Evolutionary conservation across 2,113 vertebrate genomes (phyloP), one percentile per base, ranked within the genome.

Genomic region (Brienomyrus longianalis): DNA sequence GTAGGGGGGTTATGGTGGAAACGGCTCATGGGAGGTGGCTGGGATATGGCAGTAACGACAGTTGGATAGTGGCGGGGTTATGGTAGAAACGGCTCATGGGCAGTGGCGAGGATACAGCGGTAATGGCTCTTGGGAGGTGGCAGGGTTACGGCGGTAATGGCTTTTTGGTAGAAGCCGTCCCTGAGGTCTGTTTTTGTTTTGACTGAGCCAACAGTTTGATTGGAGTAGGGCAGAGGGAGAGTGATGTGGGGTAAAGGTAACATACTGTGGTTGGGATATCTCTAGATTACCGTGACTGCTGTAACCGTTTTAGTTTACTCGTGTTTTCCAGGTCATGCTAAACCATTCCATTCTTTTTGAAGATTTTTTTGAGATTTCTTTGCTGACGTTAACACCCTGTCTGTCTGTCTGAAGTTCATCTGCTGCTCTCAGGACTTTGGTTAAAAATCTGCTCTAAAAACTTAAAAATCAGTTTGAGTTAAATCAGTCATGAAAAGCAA

Each of bases 401-500:
- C 15, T 35, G n/a, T 66, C 62, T 13, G 0, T 70, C 62, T 27
- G 35, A 77, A 17, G n/a, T 70, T 31, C n/a, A 43, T 77, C 35
- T 77, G 31, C 74, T 77, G 74, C 52, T 15, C 31, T 8, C 51
- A 39, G 47, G 74, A 88, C n/a, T 62, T 59, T 39, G 88, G 56
- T 27, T 35, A 50, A 52, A 88, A 77, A 87, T 54, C 91, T 90
- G 89, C 93, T 93, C 92, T 93, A 91, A 90, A 94, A 94, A 93
- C 90, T 94, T 94, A 94, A 93, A 94, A 95, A 93, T 95, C 92
- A 92, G 93, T 93, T 95, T 89, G 90, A 93, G 92, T 94, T 94
- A 94, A 95, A 94, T 90, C 91, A 91, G 93, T 93, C 92, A 91
- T 90, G 92, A 94, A 91, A 94, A 91, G 91, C 86, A 92, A 95